Percentiles rank a stretch among this genome's conserved stretches.
Evolutionary conservation across 2,113 vertebrate species (phyloP).

Genomic region (Haplochromis vanheusdeni): DNA sequence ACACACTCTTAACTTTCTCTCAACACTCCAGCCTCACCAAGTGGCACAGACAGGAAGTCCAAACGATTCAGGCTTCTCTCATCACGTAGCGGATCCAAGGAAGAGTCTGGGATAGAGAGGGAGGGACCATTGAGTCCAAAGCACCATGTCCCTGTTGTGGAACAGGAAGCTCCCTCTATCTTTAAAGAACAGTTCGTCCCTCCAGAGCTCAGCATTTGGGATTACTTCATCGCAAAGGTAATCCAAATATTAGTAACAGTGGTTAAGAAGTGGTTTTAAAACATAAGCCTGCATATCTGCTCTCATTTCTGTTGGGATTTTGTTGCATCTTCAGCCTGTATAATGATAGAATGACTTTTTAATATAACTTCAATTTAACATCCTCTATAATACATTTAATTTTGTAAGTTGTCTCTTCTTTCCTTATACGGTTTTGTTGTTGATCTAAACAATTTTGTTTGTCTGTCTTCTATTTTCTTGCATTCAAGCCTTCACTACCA

Average conservation of each 20-base stretch:
- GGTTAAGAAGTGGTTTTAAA: not conserved
- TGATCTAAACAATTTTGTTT: not conserved
- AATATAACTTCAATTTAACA: not conserved
- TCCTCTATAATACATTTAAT: not conserved
- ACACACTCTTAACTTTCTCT: not conserved
- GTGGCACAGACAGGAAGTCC: constrained; percentile 73
- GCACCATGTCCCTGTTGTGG: constrained; percentile 41
- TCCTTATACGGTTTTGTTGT: not conserved
- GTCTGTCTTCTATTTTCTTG: not conserved
- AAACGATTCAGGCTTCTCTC: constrained; percentile 69
- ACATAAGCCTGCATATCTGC: not conserved
- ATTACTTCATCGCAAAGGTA: constrained; percentile 98
- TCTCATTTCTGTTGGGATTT: not conserved
- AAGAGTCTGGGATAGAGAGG: constrained; percentile 73
- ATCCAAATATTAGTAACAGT: not conserved
- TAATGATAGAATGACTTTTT: not conserved
- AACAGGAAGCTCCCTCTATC: constrained; percentile 67
- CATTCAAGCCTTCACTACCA: constrained; percentile 80
- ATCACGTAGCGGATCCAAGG: constrained; percentile 75
- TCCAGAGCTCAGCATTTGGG: constrained; percentile 97
- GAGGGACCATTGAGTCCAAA: constrained; percentile 68
- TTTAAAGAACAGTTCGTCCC: constrained; percentile 87
- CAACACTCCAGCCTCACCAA: constrained; percentile 58
- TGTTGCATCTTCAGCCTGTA: not conserved
- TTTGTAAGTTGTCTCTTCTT: not conserved